phyloP scores from a whole-genome alignment of 2,888 invertebrate species.

The Drosophila cognata region DNA sequence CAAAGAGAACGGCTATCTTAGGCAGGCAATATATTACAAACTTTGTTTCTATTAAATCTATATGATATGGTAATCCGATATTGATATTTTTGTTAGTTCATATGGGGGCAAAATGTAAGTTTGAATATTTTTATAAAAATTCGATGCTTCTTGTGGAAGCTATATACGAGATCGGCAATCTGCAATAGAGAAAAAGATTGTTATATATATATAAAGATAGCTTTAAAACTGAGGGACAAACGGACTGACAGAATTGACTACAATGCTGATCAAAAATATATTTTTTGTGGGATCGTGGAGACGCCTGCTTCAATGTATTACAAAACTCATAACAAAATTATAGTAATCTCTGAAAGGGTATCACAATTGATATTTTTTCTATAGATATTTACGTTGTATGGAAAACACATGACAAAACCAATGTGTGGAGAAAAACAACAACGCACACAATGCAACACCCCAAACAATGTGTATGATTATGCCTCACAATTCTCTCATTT shows the following conservation, averaged over 20 bases:
- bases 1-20: neutral
- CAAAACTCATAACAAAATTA: neutral
- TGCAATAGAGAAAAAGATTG: neutral
- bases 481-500: neutral
- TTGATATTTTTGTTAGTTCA: neutral
- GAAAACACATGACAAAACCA: neutral
- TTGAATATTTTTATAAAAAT: neutral
- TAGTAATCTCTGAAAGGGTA: neutral
- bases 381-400: neutral
- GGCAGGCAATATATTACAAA: too few relatives aligned
- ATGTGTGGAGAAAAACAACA: neutral
- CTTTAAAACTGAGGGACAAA: neutral
- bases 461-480: neutral
- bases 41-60: neutral
- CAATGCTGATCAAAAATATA: neutral
- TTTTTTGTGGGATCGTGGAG: accelerated
- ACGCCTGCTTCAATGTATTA: neutral
- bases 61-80: neutral
- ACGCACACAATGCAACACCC: neutral
- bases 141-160: neutral
- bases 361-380: neutral
- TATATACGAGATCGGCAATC: neutral
- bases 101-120: neutral
- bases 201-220: neutral
- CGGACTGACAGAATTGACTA: neutral